These are phyloP conservation scores for Electrophaes corylata DNA, from an alignment of 2,888 invertebrate genomes.

Conservation along the genomic window DNA sequence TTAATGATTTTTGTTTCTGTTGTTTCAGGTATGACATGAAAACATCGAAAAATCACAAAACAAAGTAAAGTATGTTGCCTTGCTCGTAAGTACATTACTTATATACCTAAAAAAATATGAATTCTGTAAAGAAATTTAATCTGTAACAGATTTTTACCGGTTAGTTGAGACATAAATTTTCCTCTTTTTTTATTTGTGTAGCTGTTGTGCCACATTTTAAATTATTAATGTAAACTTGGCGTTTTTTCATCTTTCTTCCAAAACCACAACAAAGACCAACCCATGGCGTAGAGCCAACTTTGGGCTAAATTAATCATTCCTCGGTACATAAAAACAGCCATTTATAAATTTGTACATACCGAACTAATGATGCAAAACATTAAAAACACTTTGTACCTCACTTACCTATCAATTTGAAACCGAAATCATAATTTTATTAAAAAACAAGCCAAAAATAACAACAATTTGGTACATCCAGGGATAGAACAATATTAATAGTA, in stretches of 20 bases:
- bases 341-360: conserved; percentile 60
- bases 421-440: no score
- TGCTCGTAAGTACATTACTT: not conserved
- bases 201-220: conserved; percentile 41
- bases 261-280: conserved; percentile 62
- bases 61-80: not conserved
- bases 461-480: no score
- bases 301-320: conserved; percentile 68
- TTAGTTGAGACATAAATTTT: conserved; percentile 1
- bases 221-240: conserved; percentile 41
- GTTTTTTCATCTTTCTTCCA: conserved; percentile 51
- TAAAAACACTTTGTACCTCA: not conserved
- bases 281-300: conserved; percentile 67
- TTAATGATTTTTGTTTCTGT: conserved; percentile 32
- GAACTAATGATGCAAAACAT: conserved; percentile 44
- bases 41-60: not conserved
- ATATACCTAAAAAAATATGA: no score
- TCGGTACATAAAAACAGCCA: conserved; percentile 57
- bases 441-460: no score
- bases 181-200: conserved; percentile 31
- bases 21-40: conserved; percentile 63
- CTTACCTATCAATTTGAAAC: not conserved
- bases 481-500: no score
- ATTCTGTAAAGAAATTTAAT: not conserved
- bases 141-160: not conserved